Evolutionary conservation across 2,888 invertebrate species (phyloP), one percentile per base, ranked within the genome.

Genomic region (Dryobota labecula): DNA sequence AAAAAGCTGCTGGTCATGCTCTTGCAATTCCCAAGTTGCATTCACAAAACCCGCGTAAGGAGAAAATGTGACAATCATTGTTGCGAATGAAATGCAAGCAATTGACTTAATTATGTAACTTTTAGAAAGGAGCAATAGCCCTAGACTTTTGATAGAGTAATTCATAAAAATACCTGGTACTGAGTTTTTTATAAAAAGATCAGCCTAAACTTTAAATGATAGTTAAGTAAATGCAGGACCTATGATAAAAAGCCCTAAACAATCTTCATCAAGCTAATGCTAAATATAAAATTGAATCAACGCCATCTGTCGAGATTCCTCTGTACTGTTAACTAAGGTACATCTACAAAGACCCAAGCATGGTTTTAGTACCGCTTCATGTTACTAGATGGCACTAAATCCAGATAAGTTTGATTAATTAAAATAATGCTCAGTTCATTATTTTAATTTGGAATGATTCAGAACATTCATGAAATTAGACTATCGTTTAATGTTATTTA

Each of bases 351-450:
- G 8, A 36, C 13, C n/a, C 11, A 60, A 60, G 7, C 20, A 4
- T 33, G 49, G 1, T 58, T 0, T 15, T 60, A 73, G 41, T 73
- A 60, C n/a, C 1, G 1, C 0, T 4, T 4, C 0, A 3, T n/a
- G 0, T 9, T 3, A 30, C 30, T 27, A 72, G 71, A 54, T 74
- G 75, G 53, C 53, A 20, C 43, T 43, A n/a, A 7, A 0, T 5
- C 5, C 20, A 36, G 2, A 2, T n/a, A 4, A n/a, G 0, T 36
- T 36, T 15, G 2, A 18, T 8, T 9, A 38, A 58, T 24, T 11
- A 11, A 58, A 24, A 57, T 30, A 53, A 27, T 30, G 27, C 5
- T 3, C 7, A 7, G 0, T 38, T n/a, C 11, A 2, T 7, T n/a
- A n/a, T n/a, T n/a, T n/a, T 65, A 1, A 15, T 30, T 18, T 9